Conservation (phyloP, 2,113 vertebrate genomes). For the Antechinus stuartii region DNA sequence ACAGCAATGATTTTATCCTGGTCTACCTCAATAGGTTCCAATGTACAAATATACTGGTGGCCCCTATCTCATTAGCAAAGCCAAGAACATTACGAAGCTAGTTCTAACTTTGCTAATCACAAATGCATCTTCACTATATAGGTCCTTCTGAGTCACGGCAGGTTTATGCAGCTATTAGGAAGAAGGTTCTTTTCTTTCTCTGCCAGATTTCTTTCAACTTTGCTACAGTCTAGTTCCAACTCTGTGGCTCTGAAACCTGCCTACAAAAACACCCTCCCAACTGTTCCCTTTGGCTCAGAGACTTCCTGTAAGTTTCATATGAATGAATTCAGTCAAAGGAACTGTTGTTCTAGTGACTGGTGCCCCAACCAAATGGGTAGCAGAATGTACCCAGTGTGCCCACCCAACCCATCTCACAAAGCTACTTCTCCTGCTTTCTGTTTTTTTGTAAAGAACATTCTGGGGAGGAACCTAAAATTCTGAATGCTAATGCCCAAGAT, state of each 20-base stretch:
- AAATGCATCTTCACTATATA: slow-evolving; percentile 63
- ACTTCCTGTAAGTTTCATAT: slow-evolving; percentile 67
- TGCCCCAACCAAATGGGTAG: slow-evolving; percentile 40
- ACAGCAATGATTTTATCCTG: slow-evolving; percentile 51
- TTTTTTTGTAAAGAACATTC: neutral
- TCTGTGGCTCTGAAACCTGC: slow-evolving; percentile 75
- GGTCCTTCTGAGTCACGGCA: slow-evolving; percentile 59
- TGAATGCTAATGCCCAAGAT: neutral
- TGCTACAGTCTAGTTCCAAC: slow-evolving; percentile 68
- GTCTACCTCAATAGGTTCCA: slow-evolving; percentile 55
- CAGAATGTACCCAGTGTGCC: neutral
- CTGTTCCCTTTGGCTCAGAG: slow-evolving; percentile 72
- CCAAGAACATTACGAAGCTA: slow-evolving; percentile 47
- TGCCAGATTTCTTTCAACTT: slow-evolving; percentile 78
- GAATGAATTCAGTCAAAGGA: slow-evolving; percentile 67
- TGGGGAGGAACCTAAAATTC: slow-evolving; percentile 12
- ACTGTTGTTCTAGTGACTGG: slow-evolving; percentile 77
- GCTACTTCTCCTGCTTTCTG: slow-evolving; percentile 44
- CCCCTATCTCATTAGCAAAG: slow-evolving; percentile 68
- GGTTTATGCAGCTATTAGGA: slow-evolving; percentile 65
- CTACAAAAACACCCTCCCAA: slow-evolving; percentile 80
- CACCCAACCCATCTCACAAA: slow-evolving; percentile 28
- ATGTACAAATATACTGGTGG: neutral
- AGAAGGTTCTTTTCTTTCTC: slow-evolving; percentile 56
- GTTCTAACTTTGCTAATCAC: slow-evolving; percentile 67